These are phyloP conservation scores for Drosophila burlai DNA, from an alignment of 1,140 invertebrate species.

Conservation along the genomic window DNA sequence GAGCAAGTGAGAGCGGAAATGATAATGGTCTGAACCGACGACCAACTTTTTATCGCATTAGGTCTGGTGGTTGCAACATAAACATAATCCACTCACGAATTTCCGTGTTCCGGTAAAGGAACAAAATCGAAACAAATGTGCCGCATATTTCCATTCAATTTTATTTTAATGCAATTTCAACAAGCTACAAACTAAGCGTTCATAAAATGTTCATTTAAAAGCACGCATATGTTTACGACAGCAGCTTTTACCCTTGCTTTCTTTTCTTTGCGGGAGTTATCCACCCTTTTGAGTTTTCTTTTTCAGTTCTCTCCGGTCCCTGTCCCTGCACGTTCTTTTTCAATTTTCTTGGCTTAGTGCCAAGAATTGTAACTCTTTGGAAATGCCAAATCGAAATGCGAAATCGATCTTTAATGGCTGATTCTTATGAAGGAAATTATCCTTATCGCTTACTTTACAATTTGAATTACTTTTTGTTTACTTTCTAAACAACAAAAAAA, in stretches of 20 bases:
- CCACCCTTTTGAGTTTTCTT: background rate
- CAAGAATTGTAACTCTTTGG: conserved; percentile 1
- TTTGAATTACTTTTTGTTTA: background rate
- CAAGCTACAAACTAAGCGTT: conserved; percentile 18
- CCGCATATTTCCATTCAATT: conserved; percentile 36
- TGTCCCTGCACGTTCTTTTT: background rate
- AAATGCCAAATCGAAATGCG: background rate
- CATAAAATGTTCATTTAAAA: conserved; percentile 4
- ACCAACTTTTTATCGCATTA: conserved; percentile 37
- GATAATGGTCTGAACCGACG: conserved; percentile 41
- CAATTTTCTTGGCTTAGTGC: conserved; percentile 16
- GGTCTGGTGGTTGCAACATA: conserved; percentile 25
- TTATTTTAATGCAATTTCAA: conserved; percentile 48
- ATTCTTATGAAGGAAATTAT: background rate
- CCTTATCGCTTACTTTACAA: background rate
- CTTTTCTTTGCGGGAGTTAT: background rate
- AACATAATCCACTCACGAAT: conserved; percentile 52
- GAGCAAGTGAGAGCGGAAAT: conserved; percentile 39
- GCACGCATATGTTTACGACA: conserved; percentile 5
- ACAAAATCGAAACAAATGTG: conserved; percentile 39
- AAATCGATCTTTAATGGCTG: conserved; percentile 2
- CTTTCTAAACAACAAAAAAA: background rate
- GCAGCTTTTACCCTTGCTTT: conserved; percentile 5
- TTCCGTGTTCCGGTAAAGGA: conserved; percentile 15
- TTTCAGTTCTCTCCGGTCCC: background rate